Conservation (phyloP, 1,140 invertebrate genomes). For the Megalopta genalis region DNA sequence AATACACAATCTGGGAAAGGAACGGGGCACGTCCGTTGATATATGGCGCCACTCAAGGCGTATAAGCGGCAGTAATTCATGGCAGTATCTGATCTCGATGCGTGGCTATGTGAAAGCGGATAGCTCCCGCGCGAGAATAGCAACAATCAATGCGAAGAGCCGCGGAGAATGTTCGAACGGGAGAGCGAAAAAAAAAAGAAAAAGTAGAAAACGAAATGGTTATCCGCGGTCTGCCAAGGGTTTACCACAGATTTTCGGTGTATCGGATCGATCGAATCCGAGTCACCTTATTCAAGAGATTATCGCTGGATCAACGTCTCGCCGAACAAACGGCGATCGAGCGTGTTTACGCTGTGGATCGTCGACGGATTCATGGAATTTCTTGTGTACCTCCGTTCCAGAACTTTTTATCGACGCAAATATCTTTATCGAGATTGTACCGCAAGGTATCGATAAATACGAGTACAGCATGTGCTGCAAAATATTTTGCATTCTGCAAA, state of each 20-base stretch:
- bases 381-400: neutral
- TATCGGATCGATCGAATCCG: slow-evolving; percentile 19
- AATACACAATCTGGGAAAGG: slow-evolving; percentile 68
- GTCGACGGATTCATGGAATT: neutral
- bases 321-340: neutral
- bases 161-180: neutral
- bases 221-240: slow-evolving; percentile 8
- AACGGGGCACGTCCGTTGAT: slow-evolving; percentile 61
- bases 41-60: slow-evolving; percentile 63
- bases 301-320: slow-evolving; percentile 2
- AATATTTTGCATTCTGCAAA: too few relatives aligned
- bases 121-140: slow-evolving; percentile 19
- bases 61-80: slow-evolving; percentile 67
- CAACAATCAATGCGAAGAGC: slow-evolving; percentile 18
- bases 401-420: neutral
- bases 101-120: slow-evolving; percentile 51
- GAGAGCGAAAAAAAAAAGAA: neutral
- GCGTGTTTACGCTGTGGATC: too few relatives aligned
- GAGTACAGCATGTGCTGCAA: too few relatives aligned
- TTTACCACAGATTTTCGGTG: slow-evolving; percentile 34
- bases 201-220: slow-evolving; percentile 28
- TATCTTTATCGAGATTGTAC: too few relatives aligned
- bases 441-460: too few relatives aligned
- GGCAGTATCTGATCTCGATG: slow-evolving; percentile 65
- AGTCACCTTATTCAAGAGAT: slow-evolving; percentile 12